A percentile compares a stretch with the other conserved stretches of the same genome.
These are phyloP conservation scores for Tachysurus fulvidraco DNA, from an alignment of 2,113 vertebrate genomes.

Conservation along the genomic window DNA sequence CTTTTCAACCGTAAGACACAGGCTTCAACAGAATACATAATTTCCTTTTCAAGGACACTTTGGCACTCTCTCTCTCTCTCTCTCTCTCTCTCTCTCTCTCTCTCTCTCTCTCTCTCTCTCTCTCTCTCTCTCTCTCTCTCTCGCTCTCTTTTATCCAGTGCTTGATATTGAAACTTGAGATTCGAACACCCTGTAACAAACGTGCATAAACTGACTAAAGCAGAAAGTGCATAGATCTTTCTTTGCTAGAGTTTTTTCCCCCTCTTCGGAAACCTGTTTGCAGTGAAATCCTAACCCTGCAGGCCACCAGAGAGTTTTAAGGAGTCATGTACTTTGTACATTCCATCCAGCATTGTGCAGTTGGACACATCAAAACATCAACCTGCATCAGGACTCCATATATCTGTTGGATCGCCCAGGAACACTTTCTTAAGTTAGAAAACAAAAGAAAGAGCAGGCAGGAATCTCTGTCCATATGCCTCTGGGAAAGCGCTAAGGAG, in stretches of 20 bases:
- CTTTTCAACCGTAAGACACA: conserved; percentile 23
- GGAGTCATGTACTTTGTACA: conserved; percentile 25
- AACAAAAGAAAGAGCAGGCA: conserved; percentile 2
- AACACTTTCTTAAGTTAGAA: not conserved
- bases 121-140: not conserved
- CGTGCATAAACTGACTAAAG: conserved; percentile 11
- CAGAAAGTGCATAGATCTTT: conserved; percentile 4
- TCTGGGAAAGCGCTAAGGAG: conserved; percentile 15
- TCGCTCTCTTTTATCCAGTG: not conserved
- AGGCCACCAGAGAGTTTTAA: conserved; percentile 30
- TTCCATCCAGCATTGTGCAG: conserved; percentile 19
- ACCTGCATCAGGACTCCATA: conserved; percentile 18
- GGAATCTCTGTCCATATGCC: not conserved
- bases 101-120: conserved; percentile 7
- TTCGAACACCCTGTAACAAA: conserved; percentile 14
- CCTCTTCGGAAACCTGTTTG: conserved; percentile 39
- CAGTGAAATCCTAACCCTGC: conserved; percentile 30
- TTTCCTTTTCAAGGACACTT: conserved; percentile 29
- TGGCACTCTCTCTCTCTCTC: conserved; percentile 5
- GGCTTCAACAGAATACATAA: conserved; percentile 23
- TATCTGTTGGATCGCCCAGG: conserved; percentile 8
- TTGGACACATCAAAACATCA: conserved; percentile 39
- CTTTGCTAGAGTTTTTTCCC: conserved; percentile 4
- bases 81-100: not conserved
- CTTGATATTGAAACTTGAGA: not conserved